Base-by-base conservation (phyloP, 2,888 invertebrate species). In the Platynereis dumerilii region DNA sequence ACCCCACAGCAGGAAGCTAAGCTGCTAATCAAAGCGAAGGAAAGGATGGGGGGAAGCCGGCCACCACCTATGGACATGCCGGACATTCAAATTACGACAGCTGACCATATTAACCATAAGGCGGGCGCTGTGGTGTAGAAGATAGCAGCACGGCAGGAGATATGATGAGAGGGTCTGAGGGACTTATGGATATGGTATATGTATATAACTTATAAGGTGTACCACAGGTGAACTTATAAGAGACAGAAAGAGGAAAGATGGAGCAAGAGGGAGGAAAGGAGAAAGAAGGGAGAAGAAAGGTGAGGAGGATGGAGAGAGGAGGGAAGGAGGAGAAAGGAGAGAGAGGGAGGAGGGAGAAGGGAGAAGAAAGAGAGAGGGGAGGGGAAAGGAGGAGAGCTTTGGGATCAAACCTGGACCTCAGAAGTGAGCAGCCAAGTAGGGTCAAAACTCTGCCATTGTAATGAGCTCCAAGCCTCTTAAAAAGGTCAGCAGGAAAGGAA, bases 121-220 rank as follows among this genome's bases (percentile, higher is more conserved):
- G 44, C 12, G 44, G 12, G n/a, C 12, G 44, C 12, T 12, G 44
- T 15, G 44, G 44, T 15, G 44, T 12, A 42, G n/a, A 12, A 42
- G 44, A n/a, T 15, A n/a, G 44, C 12, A n/a, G 44, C 12, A 42
- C 44, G n/a, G 44, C 12, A 42, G 44, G 44, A 42, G 44, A n/a
- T 15, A n/a, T n/a, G n/a, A n/a, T 12, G 44, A n/a, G 12, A 42
- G 44, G 44, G 44, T n/a, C 12, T 12, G 44, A 42, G 44, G 44
- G n/a, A n/a, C 12, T 15, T 12, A 12, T 15, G 44, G 44, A 42
- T 12, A n/a, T 15, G 44, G 44, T 15, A n/a, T n/a, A 42, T 12
- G 44, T 12, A n/a, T 42, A 22, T 20, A 56, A 22, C 61, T n/a
- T n/a, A n/a, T n/a, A n/a, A n/a, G n/a, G n/a, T 28, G n/a, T 34